Evolutionary conservation across 53 echinoderm and acorn worm genomes (phyloP), one percentile per base, ranked within the genome.

Genomic region (Glandiceps talaboti): DNA sequence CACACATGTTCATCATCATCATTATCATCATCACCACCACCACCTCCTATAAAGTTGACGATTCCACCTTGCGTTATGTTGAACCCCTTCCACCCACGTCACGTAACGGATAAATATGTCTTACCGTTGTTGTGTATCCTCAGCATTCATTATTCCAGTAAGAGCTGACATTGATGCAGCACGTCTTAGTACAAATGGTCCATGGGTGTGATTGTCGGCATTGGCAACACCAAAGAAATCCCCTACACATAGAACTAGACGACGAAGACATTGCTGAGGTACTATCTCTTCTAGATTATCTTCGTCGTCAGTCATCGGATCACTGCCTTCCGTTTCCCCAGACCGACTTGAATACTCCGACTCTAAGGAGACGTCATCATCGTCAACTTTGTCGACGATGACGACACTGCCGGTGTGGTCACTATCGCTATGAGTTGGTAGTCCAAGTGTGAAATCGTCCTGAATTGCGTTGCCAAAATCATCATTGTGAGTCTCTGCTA

Each of bases 121-220:
- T n/a, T n/a, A n/a, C n/a, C n/a, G n/a, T n/a, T n/a, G n/a, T 45
- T 45, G 64, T 12, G 32, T 74, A 30, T 29, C 31, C 28, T 85
- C 92, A n/a, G 79, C 30, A 28, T 85, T 83, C 30, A 82, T 83
- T 25, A 89, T 81, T 30, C 83, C 79, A 30, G 76, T 81, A 14
- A 94, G 33, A 1, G 91, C 84, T 28, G 91, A 87, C 84, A 91
- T 76, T 27, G 94, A 94, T 26, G 91, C 94, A 84, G 91, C 80
- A 32, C 87, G 83, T 76, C 80, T 81, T 33, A 87, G 82, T 20
- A 87, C 91, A 32, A 82, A 76, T 31, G 87, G 91, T 26, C 94
- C 94, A 77, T 91, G 91, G 31, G 74, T 84, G 79, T 91, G 91
- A 27, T 82, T 80, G 73, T 94, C 94, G 26, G 89, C 80, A 75